phyloP scores from a whole-genome alignment of 2,888 invertebrate species.

The Polietes domitor region DNA sequence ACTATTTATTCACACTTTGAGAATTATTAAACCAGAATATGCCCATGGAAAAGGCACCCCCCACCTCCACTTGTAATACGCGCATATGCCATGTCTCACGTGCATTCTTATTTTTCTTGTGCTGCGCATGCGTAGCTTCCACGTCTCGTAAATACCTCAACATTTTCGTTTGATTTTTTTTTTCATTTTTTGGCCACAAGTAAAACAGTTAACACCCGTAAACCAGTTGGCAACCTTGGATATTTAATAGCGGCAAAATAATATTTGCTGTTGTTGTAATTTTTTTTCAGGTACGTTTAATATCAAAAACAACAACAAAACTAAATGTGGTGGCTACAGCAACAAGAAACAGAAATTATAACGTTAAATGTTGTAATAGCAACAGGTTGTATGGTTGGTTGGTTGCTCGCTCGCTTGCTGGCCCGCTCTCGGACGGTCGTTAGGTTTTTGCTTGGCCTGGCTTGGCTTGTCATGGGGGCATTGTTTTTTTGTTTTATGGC shows the following conservation, averaged over 20 bases:
- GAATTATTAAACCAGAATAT: too few relatives aligned
- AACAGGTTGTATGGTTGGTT: slow-evolving; percentile 19
- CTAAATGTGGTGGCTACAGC: too few relatives aligned
- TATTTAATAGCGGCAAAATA: slow-evolving; percentile 28
- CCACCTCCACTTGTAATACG: not conserved
- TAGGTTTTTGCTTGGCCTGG: not conserved
- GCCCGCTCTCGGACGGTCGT: not conserved
- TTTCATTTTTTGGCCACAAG: slow-evolving; percentile 8
- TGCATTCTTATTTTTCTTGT: not conserved
- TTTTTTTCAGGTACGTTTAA: not conserved
- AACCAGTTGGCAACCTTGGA: slow-evolving; percentile 40
- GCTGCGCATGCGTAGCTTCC: not conserved
- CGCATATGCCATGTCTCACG: not conserved
- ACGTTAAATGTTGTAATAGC: slow-evolving; percentile 31
- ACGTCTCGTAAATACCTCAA: not conserved
- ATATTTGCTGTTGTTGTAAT: not conserved
- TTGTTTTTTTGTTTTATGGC: not conserved
- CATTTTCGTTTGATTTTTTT: not conserved
- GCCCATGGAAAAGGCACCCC: too few relatives aligned
- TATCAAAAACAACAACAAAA: not conserved
- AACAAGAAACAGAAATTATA: not conserved
- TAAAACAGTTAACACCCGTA: slow-evolving; percentile 33
- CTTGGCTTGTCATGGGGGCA: too few relatives aligned
- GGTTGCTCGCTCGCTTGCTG: not conserved
- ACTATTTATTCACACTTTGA: too few relatives aligned